These are phyloP conservation scores for Drosophila sturtevanti DNA, from an alignment of 1,140 invertebrate species.

Conservation along the genomic window DNA sequence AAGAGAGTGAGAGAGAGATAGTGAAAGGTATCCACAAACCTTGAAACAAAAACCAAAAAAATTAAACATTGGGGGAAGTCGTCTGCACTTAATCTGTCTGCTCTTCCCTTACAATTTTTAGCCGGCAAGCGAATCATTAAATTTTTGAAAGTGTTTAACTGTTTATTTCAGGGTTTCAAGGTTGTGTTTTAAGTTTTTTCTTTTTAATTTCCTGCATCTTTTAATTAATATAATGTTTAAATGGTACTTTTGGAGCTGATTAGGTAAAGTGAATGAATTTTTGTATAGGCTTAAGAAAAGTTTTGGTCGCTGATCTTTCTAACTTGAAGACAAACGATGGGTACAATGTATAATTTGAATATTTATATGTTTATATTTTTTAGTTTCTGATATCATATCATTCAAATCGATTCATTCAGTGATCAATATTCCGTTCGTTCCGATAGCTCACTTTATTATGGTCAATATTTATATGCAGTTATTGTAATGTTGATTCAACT, in stretches of 20 bases:
- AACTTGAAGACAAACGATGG: no score
- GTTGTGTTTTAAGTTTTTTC: slow-evolving; percentile 25
- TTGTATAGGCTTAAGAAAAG: no score
- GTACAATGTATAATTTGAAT: no score
- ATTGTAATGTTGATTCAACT: slow-evolving; percentile 41
- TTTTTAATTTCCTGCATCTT: slow-evolving; percentile 40
- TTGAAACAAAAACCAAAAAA: slow-evolving; percentile 18
- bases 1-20: not conserved
- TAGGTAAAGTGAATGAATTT: not conserved
- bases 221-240: slow-evolving; percentile 40
- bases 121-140: slow-evolving; percentile 42
- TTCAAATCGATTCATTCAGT: not conserved
- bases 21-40: slow-evolving; percentile 37
- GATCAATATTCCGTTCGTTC: not conserved
- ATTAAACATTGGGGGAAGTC: not conserved
- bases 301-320: no score
- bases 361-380: no score
- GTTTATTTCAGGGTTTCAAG: slow-evolving; percentile 37
- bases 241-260: not conserved
- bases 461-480: slow-evolving; percentile 67
- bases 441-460: slow-evolving; percentile 32
- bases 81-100: slow-evolving; percentile 39
- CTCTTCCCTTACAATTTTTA: slow-evolving; percentile 1
- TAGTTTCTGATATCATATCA: no score
- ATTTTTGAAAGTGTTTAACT: slow-evolving; percentile 44